Evolutionary conservation across 2,113 vertebrate genomes (phyloP), one percentile per base, ranked within the genome.

Genomic region (Oncorhynchus clarkii): DNA sequence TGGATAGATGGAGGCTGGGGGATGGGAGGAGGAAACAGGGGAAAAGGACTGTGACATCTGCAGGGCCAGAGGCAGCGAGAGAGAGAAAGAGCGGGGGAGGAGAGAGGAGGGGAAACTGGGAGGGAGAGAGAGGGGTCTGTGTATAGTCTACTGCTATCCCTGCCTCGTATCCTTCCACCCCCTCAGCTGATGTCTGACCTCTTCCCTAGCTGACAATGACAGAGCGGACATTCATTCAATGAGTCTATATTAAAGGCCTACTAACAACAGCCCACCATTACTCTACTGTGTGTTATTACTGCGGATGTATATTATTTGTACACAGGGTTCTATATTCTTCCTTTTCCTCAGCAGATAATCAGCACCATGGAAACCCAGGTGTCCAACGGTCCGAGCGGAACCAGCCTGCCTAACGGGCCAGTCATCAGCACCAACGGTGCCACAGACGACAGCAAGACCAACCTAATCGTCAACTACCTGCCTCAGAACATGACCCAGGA

Each of bases 331-430:
- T 87, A 88, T 90, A 78, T 70, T 75, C 77, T 71, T 86, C 90
- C 84, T 94, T 93, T 90, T 90, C 85, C 94, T 91, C 93, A 95
- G 94, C 96, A 98, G 97, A 98, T 98, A 96, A 96, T 97, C 91
- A 97, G 97, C 95, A 96, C 97, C 91, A 97, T 97, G 96, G 96
- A 98, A 95, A 96, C 96, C 90, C 96, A 98, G 94, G 96, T 96
- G 94, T 96, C 95, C 92, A 96, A 97, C 74, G 94, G 96, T 90
- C 95, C 96, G 73, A 95, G 96, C 34, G 95, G 94, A 93, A 95
- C 95, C 93, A 88, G 93, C 90, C 88, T 96, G 90, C 95, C 95
- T 74, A 98, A 97, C 0, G 96, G 96, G 90, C 95, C 94, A 18
- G 94, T 96, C 86, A 95, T 96, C 59, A 96, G 94, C 73, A 95